Evolutionary conservation across 2,113 vertebrate species (phyloP).

Genomic region (Nycticorax nycticorax): DNA sequence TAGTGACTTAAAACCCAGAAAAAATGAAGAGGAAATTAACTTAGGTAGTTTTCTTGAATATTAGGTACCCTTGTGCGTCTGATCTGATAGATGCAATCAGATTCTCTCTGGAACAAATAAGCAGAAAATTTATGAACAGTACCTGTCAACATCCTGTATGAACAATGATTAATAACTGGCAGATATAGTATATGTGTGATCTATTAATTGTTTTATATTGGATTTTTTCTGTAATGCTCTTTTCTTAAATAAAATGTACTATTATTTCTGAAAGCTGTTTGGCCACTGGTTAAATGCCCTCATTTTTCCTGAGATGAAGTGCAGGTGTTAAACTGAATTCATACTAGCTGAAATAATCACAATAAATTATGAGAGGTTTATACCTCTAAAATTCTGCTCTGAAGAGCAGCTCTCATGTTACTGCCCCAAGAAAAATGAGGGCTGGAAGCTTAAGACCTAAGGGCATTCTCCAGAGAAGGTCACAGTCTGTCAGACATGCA

Average conservation of each 20-base stretch:
- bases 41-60: not conserved
- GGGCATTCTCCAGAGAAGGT: not conserved
- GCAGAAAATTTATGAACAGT: not conserved
- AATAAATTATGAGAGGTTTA: not conserved
- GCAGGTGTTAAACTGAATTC: not conserved
- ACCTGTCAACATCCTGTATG: not conserved
- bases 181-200: not conserved
- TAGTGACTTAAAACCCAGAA: not conserved
- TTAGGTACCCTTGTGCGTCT: not conserved
- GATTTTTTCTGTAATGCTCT: not conserved
- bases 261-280: not conserved
- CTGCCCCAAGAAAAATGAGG: not conserved
- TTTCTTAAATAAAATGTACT: not conserved
- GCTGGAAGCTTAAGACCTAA: not conserved
- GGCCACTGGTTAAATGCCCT: not conserved
- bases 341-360: not conserved
- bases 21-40: not conserved
- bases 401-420: not conserved
- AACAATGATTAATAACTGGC: not conserved
- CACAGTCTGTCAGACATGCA: not conserved
- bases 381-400: not conserved
- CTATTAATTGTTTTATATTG: not conserved
- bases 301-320: not conserved
- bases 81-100: not conserved
- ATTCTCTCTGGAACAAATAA: not conserved